Evolutionary conservation across 1,140 invertebrate species (phyloP), one percentile per base, ranked within the genome.

Genomic region (Caenorhabditis inopinata): DNA sequence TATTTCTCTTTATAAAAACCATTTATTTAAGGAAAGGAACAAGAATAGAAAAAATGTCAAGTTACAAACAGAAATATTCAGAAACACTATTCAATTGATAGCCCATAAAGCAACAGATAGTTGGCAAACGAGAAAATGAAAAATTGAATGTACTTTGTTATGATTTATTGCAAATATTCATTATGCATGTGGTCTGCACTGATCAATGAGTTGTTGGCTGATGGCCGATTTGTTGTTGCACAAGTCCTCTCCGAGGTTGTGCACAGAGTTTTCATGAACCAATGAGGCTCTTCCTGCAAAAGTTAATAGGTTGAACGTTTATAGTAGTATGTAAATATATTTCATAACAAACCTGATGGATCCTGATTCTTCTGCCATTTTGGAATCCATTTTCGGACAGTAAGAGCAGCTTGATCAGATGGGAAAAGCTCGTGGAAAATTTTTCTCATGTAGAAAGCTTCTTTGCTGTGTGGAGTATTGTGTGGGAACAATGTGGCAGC

Each of bases 281-380:
- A 75, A 42, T 5, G 78, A 79, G 18, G 78, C 78, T 46, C 78
- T 58, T 42, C 78, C 78, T 78, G n/a, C n/a, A 49, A 68, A 78
- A 78, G 6, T 1, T 16, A 35, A 75, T 23, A n/a, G n/a, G n/a
- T n/a, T n/a, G n/a, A n/a, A n/a, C n/a, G 49, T 53, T 53, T 27
- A 1, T 27, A 53, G n/a, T 53, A 53, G 49, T 11, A 53, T 11
- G 25, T 11, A 7, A 11, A 23, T 53, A 29, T 75, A 23, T n/a
- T n/a, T 9, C 14, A 11, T 5, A 74, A 74, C 38, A 16, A 18
- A 78, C 77, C 77, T 25, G 78, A 79, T 23, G 78, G 78, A 42
- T 79, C 86, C 35, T 83, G 82, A 79, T 85, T 89, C 23, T 73
- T 73, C 46, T 88, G 87, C 87, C 87, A 88, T 83, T 88, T 88